A percentile compares a stretch with the other conserved stretches of the same genome.
Evolutionary conservation across 2,888 invertebrate species (phyloP).

Genomic region (Ischnus inquisitorius): DNA sequence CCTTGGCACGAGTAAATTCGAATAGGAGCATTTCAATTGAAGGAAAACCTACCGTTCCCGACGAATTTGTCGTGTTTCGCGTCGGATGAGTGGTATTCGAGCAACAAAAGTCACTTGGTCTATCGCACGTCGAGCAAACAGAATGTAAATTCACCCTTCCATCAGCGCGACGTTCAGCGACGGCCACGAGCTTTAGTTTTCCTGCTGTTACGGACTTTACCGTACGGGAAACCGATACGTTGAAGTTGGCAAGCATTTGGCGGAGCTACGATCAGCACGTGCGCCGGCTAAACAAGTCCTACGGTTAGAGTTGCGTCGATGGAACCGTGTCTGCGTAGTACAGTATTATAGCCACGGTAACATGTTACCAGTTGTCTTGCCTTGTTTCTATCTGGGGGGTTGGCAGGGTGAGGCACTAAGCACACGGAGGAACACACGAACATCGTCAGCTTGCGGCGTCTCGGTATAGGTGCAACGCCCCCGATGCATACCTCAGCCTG

Average conservation of each 20-base stretch:
- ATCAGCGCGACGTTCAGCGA: neutral
- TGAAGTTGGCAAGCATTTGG: slow-evolving; percentile 11
- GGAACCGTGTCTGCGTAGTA: neutral
- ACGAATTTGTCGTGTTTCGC: neutral
- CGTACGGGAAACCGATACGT: slow-evolving; percentile 7
- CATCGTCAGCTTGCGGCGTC: slow-evolving; percentile 8
- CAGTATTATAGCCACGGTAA: slow-evolving; percentile 1
- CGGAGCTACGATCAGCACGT: slow-evolving; percentile 10
- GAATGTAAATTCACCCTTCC: neutral
- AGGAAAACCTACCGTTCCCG: neutral
- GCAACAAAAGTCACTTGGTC: neutral
- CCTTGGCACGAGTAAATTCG: neutral
- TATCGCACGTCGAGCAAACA: neutral
- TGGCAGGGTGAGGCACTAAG: neutral
- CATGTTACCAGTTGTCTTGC: neutral
- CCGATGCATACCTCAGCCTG: neutral
- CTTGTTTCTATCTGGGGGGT: neutral
- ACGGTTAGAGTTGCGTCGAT: neutral
- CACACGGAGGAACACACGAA: neutral
- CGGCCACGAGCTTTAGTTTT: neutral
- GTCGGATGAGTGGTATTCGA: neutral
- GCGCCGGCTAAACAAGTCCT: slow-evolving; percentile 8
- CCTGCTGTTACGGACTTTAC: neutral
- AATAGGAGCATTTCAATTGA: neutral
- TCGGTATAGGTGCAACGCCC: neutral